Evolutionary conservation across 2,113 vertebrate genomes (phyloP).

Genomic region (Brachyhypopomus occidentalis): DNA sequence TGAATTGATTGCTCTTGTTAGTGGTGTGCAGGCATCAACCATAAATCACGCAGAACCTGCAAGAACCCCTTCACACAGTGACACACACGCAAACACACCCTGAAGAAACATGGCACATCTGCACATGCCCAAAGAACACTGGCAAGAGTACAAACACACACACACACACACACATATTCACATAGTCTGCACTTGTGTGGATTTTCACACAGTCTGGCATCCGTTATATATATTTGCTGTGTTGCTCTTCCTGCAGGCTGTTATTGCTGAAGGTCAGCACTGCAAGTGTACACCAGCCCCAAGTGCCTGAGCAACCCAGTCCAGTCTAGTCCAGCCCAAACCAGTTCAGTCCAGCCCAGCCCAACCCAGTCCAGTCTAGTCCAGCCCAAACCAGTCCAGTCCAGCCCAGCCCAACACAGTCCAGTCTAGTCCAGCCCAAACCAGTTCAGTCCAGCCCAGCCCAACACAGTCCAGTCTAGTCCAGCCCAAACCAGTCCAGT

Average conservation of each 20-base stretch:
- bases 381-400: too few relatives aligned
- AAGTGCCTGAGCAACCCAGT: too few relatives aligned
- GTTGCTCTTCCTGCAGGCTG: background rate
- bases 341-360: too few relatives aligned
- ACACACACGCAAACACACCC: conserved; percentile 25
- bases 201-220: background rate
- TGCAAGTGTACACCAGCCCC: background rate
- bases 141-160: conserved; percentile 8
- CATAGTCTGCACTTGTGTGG: background rate
- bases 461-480: too few relatives aligned
- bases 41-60: conserved; percentile 65
- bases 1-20: conserved; percentile 68
- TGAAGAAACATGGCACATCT: conserved; percentile 16
- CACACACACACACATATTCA: too few relatives aligned
- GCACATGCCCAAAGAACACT: conserved; percentile 14
- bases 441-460: too few relatives aligned
- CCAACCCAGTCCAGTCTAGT: too few relatives aligned
- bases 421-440: too few relatives aligned
- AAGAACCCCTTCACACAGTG: conserved; percentile 49
- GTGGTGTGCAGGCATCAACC: conserved; percentile 55
- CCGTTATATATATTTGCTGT: background rate
- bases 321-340: too few relatives aligned
- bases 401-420: too few relatives aligned
- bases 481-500: too few relatives aligned
- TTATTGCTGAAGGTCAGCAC: conserved; percentile 1